Evolutionary conservation across 2,888 invertebrate species (phyloP).

Genomic region (Folsomia manolachei): DNA sequence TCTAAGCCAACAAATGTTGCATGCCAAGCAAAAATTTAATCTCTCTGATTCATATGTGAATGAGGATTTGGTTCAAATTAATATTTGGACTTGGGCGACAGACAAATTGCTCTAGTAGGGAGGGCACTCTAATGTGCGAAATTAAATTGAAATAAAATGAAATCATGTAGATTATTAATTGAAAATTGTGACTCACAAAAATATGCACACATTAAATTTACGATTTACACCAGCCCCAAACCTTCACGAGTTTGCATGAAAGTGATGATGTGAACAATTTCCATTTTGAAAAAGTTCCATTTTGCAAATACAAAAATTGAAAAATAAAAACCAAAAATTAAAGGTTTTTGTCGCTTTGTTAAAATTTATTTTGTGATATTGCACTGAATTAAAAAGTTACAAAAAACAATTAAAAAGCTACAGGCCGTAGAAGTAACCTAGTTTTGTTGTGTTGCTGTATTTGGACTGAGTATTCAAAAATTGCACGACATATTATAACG

Average conservation of each 20-base stretch:
- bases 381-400: conserved; percentile 14
- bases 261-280: too few species aligned
- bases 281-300: too few species aligned
- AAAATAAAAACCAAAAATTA: too few species aligned
- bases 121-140: too few species aligned
- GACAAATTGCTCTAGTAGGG: neutral
- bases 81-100: neutral
- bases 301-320: too few species aligned
- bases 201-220: neutral
- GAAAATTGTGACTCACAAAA: neutral
- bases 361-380: conserved; percentile 6
- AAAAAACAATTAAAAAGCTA: conserved; percentile 21
- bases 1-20: neutral
- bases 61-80: neutral
- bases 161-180: neutral
- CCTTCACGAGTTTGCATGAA: too few species aligned
- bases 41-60: neutral
- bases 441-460: too few species aligned
- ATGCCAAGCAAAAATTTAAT: neutral
- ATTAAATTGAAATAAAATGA: neutral
- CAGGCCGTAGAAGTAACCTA: conserved; percentile 14
- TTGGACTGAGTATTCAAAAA: conserved; percentile 24
- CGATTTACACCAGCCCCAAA: too few species aligned
- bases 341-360: too few species aligned
- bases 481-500: conserved; percentile 17